phyloP scores from a whole-genome alignment of 2,888 invertebrate species.

The Cryptocheilus praepositus region DNA sequence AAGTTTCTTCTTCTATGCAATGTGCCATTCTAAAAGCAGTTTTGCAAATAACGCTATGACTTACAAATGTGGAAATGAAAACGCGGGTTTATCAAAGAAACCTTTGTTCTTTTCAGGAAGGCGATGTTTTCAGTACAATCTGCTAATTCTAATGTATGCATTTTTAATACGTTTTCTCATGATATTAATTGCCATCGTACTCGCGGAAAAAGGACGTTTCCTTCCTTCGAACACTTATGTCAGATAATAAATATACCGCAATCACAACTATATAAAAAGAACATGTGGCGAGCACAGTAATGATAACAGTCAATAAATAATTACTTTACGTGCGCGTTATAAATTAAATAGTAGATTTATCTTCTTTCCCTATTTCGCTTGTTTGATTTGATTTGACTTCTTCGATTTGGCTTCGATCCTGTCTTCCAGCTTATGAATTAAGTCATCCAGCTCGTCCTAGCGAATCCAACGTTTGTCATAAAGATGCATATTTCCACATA shows the following conservation, averaged over 20 bases:
- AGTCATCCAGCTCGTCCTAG: conserved; percentile 75
- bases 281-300: too few species aligned
- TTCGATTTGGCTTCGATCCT: conserved; percentile 76
- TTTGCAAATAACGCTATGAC: too few species aligned
- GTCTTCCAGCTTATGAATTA: conserved; percentile 75
- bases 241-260: background rate
- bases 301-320: conserved; percentile 25
- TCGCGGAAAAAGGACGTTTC: too few species aligned
- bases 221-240: background rate
- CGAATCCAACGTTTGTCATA: conserved; percentile 20
- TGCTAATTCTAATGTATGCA: background rate
- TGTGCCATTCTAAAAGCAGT: background rate
- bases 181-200: too few species aligned
- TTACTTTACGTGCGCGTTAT: conserved; percentile 28
- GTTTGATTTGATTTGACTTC: conserved; percentile 73
- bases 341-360: conserved; percentile 36
- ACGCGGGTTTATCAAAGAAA: conserved; percentile 3
- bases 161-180: too few species aligned
- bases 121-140: background rate
- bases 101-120: background rate
- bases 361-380: conserved; percentile 55
- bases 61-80: too few species aligned
- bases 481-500: conserved; percentile 14
- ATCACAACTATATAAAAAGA: too few species aligned
- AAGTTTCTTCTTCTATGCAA: conserved; percentile 10